Evolutionary conservation across 2,888 invertebrate species (phyloP), one percentile per base, ranked within the genome.

Genomic region (Agonopterix alstromeriana): DNA sequence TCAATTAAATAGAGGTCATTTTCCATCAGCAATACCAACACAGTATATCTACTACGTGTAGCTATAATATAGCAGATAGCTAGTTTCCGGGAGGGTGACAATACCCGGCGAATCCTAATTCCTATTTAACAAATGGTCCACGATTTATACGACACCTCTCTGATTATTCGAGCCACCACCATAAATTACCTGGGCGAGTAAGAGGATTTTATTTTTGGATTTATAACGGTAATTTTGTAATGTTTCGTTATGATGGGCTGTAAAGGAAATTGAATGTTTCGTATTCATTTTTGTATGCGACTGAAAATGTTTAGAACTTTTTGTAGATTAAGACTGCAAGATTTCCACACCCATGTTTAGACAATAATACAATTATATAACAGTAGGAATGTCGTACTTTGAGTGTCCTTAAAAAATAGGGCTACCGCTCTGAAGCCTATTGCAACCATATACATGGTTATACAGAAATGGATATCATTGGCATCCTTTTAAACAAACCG

Each of bases 81-180:
- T 8, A 11, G 8, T 42, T 43, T n/a, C 36, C 38, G 12, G 36
- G 8, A 27, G 48, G 44, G 42, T 47, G 49, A 45, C 49, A 49
- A 42, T 38, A 42, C 45, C 49, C 42, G 70, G 72, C 64, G 71
- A 74, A 64, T 66, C 77, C 83, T 84, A 83, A 86, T 86, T 79
- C 85, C 81, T 82, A 86, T 87, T 88, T 85, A 82, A 86, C 86
- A 87, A 88, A 87, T 84, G 87, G 82, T 70, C 68, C 76, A 81
- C 78, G 76, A 88, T 88, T 88, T 88, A 88, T 87, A 76, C 82
- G 85, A 77, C 86, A 84, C 83, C 82, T 79, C 61, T 60, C 77
- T 88, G 87, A 88, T 87, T 87, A 88, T 88, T 81, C 86, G 71
- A 70, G 70, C 67, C 73, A 72, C 71, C 68, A 72, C 78, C 73